Percentiles rank a stretch among this genome's conserved stretches.
Conservation (phyloP, 2,888 invertebrate genomes). For the Macaria notata region DNA sequence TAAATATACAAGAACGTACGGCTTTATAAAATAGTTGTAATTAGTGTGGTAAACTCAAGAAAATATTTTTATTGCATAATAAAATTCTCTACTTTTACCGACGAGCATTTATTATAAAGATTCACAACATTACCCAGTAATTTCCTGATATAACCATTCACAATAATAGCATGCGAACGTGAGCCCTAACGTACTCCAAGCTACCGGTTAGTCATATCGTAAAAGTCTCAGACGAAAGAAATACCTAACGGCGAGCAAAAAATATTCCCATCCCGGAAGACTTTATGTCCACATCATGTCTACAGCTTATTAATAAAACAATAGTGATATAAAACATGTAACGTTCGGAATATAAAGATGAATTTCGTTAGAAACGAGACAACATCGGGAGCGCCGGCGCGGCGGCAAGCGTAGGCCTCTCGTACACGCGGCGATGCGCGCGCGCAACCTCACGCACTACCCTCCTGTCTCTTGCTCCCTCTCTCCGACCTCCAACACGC, state of each 20-base stretch:
- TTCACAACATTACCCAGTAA: slow-evolving; percentile 1
- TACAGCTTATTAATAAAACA: slow-evolving; percentile 30
- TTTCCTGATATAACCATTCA: slow-evolving; percentile 4
- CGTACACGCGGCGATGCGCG: slow-evolving; percentile 17
- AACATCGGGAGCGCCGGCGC: slow-evolving; percentile 32
- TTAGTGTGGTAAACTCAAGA: too few relatives aligned
- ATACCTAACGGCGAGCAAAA: slow-evolving; percentile 12
- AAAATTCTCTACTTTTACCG: too few relatives aligned
- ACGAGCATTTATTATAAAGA: neutral
- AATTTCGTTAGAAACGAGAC: slow-evolving; percentile 36
- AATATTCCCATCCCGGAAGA: slow-evolving; percentile 28
- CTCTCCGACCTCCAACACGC: slow-evolving; percentile 30
- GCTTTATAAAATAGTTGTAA: too few relatives aligned
- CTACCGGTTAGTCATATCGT: slow-evolving; percentile 11
- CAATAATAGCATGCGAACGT: slow-evolving; percentile 7
- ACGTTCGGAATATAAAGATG: slow-evolving; percentile 34
- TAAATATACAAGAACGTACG: too few relatives aligned
- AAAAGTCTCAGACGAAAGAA: slow-evolving; percentile 11
- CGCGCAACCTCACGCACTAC: slow-evolving; percentile 38
- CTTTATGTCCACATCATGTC: slow-evolving; percentile 28
- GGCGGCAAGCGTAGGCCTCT: slow-evolving; percentile 1
- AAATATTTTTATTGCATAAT: too few relatives aligned
- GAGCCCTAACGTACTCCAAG: slow-evolving; percentile 2
- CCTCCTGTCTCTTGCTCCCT: slow-evolving; percentile 2
- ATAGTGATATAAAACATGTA: slow-evolving; percentile 32